Evolutionary conservation across 2,888 invertebrate genomes (phyloP).

Genomic region (Anthrax anthrax): DNA sequence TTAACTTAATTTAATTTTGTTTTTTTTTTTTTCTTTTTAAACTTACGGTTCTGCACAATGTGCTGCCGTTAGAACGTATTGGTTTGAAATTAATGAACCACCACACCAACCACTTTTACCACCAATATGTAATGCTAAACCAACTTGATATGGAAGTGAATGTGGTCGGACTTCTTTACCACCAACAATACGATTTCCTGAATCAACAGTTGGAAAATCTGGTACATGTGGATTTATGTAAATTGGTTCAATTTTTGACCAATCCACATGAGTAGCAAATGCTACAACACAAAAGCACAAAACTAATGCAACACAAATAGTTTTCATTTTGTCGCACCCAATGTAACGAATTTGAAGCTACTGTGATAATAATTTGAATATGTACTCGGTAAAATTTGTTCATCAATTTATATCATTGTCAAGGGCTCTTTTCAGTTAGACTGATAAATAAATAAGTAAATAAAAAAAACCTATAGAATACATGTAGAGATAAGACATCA

Average conservation of each 20-base stretch:
- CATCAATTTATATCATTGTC: neutral
- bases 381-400: too few relatives aligned
- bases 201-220: neutral
- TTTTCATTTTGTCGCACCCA: neutral
- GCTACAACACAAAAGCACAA: neutral
- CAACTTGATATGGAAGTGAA: conserved; percentile 23
- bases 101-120: conserved; percentile 4
- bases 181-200: conserved; percentile 22
- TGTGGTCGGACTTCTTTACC: conserved; percentile 25
- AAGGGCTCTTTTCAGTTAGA: neutral
- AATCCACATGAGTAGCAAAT: neutral
- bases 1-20: neutral
- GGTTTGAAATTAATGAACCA: conserved; percentile 3
- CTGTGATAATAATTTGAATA: too few relatives aligned
- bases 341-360: too few relatives aligned
- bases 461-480: neutral
- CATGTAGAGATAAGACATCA: neutral
- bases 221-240: conserved; percentile 3
- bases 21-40: too few relatives aligned
- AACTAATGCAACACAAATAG: neutral
- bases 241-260: conserved; percentile 12
- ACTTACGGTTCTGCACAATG: conserved; percentile 25
- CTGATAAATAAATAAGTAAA: too few relatives aligned
- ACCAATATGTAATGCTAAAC: neutral
- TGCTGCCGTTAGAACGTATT: conserved; percentile 4